These are phyloP conservation scores for Chrysolophus pictus DNA, from an alignment of 2,797 vertebrate genomes.

Conservation along the genomic window DNA sequence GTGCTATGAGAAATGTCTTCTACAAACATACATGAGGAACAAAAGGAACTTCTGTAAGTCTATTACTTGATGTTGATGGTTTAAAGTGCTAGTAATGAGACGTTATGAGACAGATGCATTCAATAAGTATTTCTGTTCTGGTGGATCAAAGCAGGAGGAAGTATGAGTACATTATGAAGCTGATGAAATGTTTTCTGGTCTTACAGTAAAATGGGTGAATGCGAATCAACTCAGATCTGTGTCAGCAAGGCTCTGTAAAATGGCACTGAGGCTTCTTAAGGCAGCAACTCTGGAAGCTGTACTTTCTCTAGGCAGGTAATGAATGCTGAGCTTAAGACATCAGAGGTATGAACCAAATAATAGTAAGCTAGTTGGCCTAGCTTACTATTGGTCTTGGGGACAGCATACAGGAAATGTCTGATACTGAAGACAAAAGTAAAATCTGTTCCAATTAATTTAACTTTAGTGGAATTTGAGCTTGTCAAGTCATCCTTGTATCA, in stretches of 20 bases:
- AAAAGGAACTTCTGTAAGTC: conserved; percentile 30
- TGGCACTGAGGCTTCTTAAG: neutral
- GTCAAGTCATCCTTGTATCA: neutral
- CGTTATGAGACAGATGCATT: conserved; percentile 43
- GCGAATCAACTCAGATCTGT: neutral
- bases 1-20: neutral
- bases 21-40: neutral
- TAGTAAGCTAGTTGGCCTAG: neutral
- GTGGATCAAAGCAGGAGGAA: conserved; percentile 58
- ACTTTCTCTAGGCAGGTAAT: neutral
- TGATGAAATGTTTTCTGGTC: conserved; percentile 51
- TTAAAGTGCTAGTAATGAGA: conserved; percentile 62
- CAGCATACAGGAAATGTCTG: neutral
- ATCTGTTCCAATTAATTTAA: neutral
- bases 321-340: neutral
- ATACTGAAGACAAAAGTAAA: neutral
- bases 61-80: conserved; percentile 60
- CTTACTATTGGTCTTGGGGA: neutral
- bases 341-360: neutral
- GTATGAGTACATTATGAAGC: conserved; percentile 44
- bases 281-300: neutral
- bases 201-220: conserved; percentile 25
- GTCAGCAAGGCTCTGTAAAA: neutral
- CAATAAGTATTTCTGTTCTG: conserved; percentile 61
- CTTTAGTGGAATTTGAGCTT: neutral